Evolutionary conservation across 1,140 invertebrate genomes (phyloP).

Genomic region (Hesperophylax magnus): DNA sequence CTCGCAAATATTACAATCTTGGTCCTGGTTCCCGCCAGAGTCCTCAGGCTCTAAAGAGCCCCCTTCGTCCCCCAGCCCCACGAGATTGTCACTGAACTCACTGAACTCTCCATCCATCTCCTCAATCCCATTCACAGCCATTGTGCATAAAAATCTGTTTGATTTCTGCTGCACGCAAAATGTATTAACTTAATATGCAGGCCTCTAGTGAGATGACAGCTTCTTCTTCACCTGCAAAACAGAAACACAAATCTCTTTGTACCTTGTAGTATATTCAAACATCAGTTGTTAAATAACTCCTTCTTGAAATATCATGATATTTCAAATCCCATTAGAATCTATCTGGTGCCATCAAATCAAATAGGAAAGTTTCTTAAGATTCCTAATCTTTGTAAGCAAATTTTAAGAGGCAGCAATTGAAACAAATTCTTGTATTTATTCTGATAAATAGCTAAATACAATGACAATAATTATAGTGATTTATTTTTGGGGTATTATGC

Average conservation of each 20-base stretch:
- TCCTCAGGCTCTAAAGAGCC: slow-evolving; percentile 68
- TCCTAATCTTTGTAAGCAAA: too few species aligned
- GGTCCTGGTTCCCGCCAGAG: slow-evolving; percentile 67
- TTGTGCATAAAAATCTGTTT: slow-evolving; percentile 44
- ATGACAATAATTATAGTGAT: too few species aligned
- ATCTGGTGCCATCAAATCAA: too few species aligned
- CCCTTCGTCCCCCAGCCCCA: slow-evolving; percentile 67
- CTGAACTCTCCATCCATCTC: slow-evolving; percentile 69
- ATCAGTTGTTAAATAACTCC: too few species aligned
- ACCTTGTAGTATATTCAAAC: too few species aligned
- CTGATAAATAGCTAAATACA: too few species aligned
- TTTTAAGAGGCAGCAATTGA: too few species aligned
- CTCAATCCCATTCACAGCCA: slow-evolving; percentile 63
- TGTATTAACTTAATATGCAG: slow-evolving; percentile 43
- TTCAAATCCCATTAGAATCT: too few species aligned
- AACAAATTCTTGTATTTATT: too few species aligned
- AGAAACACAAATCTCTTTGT: neutral
- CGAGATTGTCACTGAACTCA: slow-evolving; percentile 65
- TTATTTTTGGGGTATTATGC: too few species aligned
- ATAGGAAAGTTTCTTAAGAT: too few species aligned
- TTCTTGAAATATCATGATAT: too few species aligned
- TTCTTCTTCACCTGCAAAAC: slow-evolving; percentile 46
- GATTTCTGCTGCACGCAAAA: slow-evolving; percentile 42
- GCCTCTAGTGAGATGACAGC: slow-evolving; percentile 44
- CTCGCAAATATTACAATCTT: slow-evolving; percentile 72